These are phyloP conservation scores for Catharus bicknelli DNA, from an alignment of 2,113 vertebrate species.

Conservation along the genomic window DNA sequence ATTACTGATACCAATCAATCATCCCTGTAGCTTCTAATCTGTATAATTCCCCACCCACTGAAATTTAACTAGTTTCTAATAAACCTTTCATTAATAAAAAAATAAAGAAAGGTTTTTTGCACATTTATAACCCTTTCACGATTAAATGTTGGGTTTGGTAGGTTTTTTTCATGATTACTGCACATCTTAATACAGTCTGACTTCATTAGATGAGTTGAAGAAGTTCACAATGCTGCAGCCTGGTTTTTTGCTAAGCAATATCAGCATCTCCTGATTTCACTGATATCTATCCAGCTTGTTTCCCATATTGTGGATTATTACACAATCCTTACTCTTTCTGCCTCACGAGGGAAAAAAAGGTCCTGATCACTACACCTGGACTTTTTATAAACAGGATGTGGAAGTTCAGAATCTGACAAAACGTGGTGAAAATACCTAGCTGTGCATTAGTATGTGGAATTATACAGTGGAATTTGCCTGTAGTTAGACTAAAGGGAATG, in stretches of 20 bases:
- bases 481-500: background rate
- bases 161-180: background rate
- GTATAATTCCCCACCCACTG: background rate
- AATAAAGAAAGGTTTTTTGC: fast-evolving
- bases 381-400: background rate
- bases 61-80: background rate
- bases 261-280: background rate
- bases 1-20: background rate
- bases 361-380: fast-evolving
- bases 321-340: background rate
- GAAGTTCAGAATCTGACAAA: background rate
- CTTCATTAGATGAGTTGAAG: background rate
- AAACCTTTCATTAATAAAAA: background rate
- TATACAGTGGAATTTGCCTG: background rate
- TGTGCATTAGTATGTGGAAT: background rate
- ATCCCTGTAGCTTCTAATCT: background rate
- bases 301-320: background rate
- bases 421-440: background rate
- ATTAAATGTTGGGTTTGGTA: background rate
- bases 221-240: background rate
- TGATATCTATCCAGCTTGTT: background rate
- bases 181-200: background rate
- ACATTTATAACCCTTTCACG: background rate
- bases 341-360: background rate
- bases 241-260: background rate